These are phyloP conservation scores for Antedon mediterranea DNA, from an alignment of 53 echinoderm and acorn worm genomes.

Conservation along the genomic window DNA sequence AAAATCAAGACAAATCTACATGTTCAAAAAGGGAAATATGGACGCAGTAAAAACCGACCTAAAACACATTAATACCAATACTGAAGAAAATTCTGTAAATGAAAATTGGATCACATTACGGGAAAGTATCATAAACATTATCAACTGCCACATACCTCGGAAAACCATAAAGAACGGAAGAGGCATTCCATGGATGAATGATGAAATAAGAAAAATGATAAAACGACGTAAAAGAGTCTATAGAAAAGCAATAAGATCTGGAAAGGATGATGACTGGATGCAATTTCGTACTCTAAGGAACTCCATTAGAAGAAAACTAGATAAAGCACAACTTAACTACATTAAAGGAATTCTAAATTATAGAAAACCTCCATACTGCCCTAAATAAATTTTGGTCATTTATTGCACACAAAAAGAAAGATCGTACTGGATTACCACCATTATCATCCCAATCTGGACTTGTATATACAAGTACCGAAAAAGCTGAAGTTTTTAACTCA, in stretches of 20 bases:
- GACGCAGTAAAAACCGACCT: slow-evolving; percentile 9
- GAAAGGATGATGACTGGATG: not conserved
- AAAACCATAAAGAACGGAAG: slow-evolving; percentile 18
- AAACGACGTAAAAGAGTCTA: slow-evolving; percentile 22
- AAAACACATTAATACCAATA: not conserved
- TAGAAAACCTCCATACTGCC: slow-evolving; percentile 18
- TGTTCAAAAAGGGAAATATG: slow-evolving; percentile 25
- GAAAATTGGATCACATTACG: slow-evolving; percentile 23
- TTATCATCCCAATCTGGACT: slow-evolving; percentile 3
- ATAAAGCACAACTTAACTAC: slow-evolving; percentile 22
- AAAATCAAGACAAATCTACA: slow-evolving; percentile 22
- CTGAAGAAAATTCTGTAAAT: slow-evolving; percentile 10
- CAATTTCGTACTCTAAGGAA: slow-evolving; percentile 23
- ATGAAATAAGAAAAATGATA: slow-evolving; percentile 7
- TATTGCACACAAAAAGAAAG: slow-evolving; percentile 29
- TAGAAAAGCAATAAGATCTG: slow-evolving; percentile 33
- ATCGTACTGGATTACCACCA: slow-evolving; percentile 20
- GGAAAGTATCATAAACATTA: slow-evolving; percentile 14
- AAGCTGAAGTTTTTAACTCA: not conserved
- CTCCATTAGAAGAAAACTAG: slow-evolving; percentile 20
- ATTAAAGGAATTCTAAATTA: slow-evolving; percentile 22
- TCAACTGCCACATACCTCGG: slow-evolving; percentile 14
- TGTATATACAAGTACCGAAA: not conserved
- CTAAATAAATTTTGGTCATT: slow-evolving; percentile 30
- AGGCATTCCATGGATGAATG: slow-evolving; percentile 18